phyloP scores from a whole-genome alignment of 2,113 vertebrate genomes.

The Gnathonemus echidnorhynchus region DNA sequence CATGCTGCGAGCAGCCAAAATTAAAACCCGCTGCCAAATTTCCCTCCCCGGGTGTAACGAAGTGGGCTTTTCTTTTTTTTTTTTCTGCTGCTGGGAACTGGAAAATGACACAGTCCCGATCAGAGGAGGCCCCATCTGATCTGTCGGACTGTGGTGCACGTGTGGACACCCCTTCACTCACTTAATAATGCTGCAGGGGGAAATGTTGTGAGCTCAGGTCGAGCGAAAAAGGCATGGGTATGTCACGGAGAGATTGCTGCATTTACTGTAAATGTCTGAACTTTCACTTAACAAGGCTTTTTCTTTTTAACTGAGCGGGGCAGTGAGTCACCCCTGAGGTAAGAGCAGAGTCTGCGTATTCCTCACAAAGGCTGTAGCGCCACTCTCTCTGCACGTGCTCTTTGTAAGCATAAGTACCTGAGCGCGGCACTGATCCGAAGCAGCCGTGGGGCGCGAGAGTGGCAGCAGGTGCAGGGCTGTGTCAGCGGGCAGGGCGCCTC shows the following conservation, averaged over 20 bases:
- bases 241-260: constrained; percentile 30
- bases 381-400: neutral
- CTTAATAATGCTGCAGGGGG: neutral
- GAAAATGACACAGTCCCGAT: neutral
- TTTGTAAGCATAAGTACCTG: neutral
- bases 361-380: neutral
- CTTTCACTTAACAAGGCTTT: constrained; percentile 38
- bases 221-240: constrained; percentile 14
- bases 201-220: constrained; percentile 42
- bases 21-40: neutral
- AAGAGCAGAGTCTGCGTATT: neutral
- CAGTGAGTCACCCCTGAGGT: constrained; percentile 43
- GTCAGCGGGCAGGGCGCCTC: neutral
- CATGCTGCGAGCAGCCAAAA: neutral
- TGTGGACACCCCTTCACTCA: neutral
- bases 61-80: neutral
- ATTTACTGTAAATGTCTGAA: constrained; percentile 32
- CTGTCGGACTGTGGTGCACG: neutral
- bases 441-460: neutral
- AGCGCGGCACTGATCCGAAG: neutral
- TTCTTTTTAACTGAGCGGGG: constrained; percentile 51
- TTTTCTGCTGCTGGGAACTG: neutral
- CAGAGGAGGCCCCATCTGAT: neutral
- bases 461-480: neutral
- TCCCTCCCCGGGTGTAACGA: neutral